These are phyloP conservation scores for Steinernema feltiae DNA, from an alignment of 1,140 invertebrate genomes.

Conservation along the genomic window DNA sequence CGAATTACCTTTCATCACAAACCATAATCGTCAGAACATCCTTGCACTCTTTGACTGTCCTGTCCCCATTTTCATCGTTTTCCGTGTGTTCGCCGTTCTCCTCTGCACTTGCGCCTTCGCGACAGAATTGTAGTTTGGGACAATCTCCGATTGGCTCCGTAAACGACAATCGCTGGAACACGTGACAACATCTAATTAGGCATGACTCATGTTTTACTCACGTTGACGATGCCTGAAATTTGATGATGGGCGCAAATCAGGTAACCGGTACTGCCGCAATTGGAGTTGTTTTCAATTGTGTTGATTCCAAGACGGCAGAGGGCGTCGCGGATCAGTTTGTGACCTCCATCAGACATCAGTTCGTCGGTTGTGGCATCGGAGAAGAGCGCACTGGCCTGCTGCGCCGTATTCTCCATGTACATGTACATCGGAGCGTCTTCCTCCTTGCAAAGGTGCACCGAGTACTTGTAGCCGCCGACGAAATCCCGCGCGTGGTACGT, in stretches of 20 bases:
- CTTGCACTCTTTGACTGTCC: neutral
- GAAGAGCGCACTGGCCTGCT: conserved; percentile 44
- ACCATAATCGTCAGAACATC: conserved; percentile 33
- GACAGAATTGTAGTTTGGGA: neutral
- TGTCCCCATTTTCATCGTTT: conserved; percentile 2
- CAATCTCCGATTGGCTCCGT: conserved; percentile 21
- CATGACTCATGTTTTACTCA: neutral
- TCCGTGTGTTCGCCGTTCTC: neutral
- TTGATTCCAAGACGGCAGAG: conserved; percentile 42
- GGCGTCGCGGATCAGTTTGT: conserved; percentile 39
- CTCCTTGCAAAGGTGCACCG: conserved; percentile 46
- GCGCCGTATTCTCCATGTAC: conserved; percentile 49
- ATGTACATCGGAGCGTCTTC: conserved; percentile 44
- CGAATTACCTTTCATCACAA: neutral
- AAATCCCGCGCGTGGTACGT: conserved; percentile 44
- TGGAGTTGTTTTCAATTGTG: neutral
- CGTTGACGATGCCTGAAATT: neutral
- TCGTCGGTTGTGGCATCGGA: conserved; percentile 49
- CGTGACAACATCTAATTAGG: neutral
- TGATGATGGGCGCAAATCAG: neutral
- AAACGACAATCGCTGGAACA: neutral
- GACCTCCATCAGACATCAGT: conserved; percentile 25
- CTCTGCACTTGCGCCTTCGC: neutral
- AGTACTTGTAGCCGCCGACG: conserved; percentile 45
- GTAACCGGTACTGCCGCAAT: neutral